Evolutionary conservation across 2,888 invertebrate species (phyloP).

Genomic region (Pilophorus perplexus): DNA sequence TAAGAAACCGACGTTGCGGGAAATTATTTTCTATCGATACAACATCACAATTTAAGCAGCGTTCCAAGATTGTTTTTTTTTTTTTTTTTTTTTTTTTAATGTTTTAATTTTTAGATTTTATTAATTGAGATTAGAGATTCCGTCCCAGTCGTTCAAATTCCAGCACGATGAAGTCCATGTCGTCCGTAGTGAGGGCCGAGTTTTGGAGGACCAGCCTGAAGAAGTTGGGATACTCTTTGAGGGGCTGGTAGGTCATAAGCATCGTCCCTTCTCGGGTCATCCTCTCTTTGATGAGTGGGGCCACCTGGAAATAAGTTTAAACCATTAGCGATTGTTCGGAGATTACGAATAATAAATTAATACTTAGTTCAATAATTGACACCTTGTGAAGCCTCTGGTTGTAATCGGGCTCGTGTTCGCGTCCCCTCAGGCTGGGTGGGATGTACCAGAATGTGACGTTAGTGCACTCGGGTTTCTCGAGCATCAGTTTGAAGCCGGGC

Average conservation of each 20-base stretch:
- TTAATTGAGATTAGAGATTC: slow-evolving; percentile 65
- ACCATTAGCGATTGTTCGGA: too few species aligned
- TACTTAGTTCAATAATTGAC: too few species aligned
- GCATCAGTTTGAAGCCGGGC: slow-evolving; percentile 70
- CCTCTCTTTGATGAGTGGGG: slow-evolving; percentile 87
- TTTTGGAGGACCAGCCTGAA: slow-evolving; percentile 92
- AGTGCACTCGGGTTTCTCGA: slow-evolving; percentile 82
- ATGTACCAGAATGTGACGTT: slow-evolving; percentile 97
- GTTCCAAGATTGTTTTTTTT: too few species aligned
- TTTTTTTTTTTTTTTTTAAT: too few species aligned
- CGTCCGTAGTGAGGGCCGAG: slow-evolving; percentile 75
- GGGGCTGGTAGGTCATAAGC: slow-evolving; percentile 95
- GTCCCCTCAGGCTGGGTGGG: slow-evolving; percentile 67
- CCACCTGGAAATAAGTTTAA: slow-evolving; percentile 61
- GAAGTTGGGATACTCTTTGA: slow-evolving; percentile 83
- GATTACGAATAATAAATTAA: background rate
- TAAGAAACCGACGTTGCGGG: too few species aligned
- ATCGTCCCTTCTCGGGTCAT: slow-evolving; percentile 95
- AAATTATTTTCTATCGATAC: too few species aligned
- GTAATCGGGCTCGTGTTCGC: slow-evolving; percentile 59
- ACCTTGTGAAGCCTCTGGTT: slow-evolving; percentile 66
- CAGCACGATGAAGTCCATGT: slow-evolving; percentile 82
- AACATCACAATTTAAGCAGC: too few species aligned
- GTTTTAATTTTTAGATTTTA: too few species aligned
- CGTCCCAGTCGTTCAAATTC: slow-evolving; percentile 83